Percentiles rank a stretch among this genome's conserved stretches.
Conservation (phyloP, 2,113 vertebrate genomes). For the Prionailurus viverrinus region DNA sequence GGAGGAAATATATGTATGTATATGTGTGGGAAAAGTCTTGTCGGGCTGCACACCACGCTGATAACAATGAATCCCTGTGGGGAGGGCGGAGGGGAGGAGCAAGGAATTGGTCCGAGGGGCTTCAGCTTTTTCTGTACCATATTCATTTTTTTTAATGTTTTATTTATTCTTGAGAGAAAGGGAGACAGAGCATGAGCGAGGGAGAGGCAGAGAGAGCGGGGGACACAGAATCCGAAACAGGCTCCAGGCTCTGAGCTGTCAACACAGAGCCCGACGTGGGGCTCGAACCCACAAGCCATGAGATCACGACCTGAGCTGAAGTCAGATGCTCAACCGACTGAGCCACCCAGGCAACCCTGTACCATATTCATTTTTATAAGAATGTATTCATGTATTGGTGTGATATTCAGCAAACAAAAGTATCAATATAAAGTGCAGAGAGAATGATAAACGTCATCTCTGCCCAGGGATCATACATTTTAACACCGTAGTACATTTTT, state of each 20-base stretch:
- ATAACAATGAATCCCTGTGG: not conserved
- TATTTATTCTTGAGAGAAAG: no score
- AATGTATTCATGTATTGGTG: not conserved
- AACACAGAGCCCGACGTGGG: no score
- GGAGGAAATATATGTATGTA: not conserved
- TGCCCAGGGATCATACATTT: not conserved
- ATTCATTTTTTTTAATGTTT: not conserved
- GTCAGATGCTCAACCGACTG: no score
- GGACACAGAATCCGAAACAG: no score
- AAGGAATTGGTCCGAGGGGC: not conserved
- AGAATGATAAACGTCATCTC: not conserved
- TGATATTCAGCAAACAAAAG: not conserved
- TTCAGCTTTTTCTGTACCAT: not conserved
- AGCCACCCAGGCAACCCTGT: not conserved
- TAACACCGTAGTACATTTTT: not conserved
- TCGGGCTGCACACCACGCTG: not conserved
- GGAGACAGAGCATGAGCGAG: no score
- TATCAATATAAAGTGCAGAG: not conserved
- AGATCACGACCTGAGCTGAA: no score
- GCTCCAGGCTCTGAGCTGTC: no score
- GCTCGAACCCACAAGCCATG: no score
- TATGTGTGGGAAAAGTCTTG: not conserved
- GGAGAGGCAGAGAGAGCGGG: no score
- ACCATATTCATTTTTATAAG: not conserved
- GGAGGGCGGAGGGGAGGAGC: fast-evolving